Evolutionary conservation across 2,797 vertebrate genomes (phyloP), one percentile per base, ranked within the genome.

Genomic region (Ctenochaetus hawaiiensis): DNA sequence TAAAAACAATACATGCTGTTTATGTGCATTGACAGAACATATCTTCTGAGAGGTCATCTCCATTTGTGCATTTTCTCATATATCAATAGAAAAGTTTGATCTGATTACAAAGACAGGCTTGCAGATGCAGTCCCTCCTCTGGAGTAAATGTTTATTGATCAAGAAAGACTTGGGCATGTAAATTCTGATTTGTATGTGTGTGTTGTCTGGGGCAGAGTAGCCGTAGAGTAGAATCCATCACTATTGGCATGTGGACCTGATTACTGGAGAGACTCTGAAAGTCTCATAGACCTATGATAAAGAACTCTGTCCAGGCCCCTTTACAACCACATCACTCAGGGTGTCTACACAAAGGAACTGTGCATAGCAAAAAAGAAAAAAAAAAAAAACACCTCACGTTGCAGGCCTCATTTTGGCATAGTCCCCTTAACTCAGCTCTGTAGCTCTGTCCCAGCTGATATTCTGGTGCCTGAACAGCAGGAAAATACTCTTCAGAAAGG

Each of bases 241-340:
- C 89, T 94, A 94, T 94, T 92, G 92, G 84, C 91, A 92, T 90
- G 83, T 91, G 83, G 62, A 86, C 83, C 87, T 94, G 93, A 95
- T 87, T 93, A 94, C 85, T 88, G 73, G 83, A 90, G 92, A 92
- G 88, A 91, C 81, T 88, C 91, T 75, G 86, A 90, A 91, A 89
- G 85, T 90, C 94, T 94, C 81, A 88, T 89, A 91, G 93, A 93
- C 87, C 91, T 67, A 89, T 95, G 90, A 94, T 94, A 87, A 92
- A 90, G 91, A 93, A 93, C 93, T 94, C 93, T 93, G 93, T 93
- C 94, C 70, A 68, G 83, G 75, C 77, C 78, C 90, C 91, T 95
- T 95, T 93, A 86, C 87, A 81, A 87, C 82, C 60, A 81, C 91
- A 95, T 94, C 93, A 94, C 87, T 96, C 94, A 95, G 86, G 67